Evolutionary conservation across 2,113 vertebrate genomes (phyloP), one percentile per base, ranked within the genome.

Genomic region (Epinephelus fuscoguttatus): DNA sequence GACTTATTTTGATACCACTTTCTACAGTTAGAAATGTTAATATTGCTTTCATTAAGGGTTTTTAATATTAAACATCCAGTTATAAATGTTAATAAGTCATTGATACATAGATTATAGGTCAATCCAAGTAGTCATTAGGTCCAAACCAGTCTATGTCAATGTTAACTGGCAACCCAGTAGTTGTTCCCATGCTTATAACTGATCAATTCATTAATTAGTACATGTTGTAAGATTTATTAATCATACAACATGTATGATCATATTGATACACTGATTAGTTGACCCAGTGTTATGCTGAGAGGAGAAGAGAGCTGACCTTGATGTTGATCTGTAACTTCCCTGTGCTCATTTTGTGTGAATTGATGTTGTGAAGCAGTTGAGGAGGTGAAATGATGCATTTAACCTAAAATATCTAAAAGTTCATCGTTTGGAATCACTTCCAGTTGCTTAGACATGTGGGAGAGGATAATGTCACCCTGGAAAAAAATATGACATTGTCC

Each of bases 281-380:
- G 9, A 57, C 4, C 15, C 25, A 33, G n/a, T 45, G 21, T 47
- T 66, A 4, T 18, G 50, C 2, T 75, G 18, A 61, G 18, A 30
- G 21, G 12, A 19, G 18, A 47, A 14, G 7, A 63, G 6, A 56
- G 52, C 23, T 60, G 80, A 60, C 4, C 1, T 0, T 21, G 18
- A 8, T 25, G 30, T 77, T 76, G 82, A 67, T 40, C 47, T 79
- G 33, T 71, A 12, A 25, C 42, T 10, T 55, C 45, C 64, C 27
- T 55, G 23, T 69, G 56, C 30, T 80, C 71, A 45, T 12, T 69
- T 67, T 69, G 42, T 86, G 69, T 82, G 23, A 81, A 49, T 15
- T 37, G 18, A 42, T 67, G 78, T 79, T 75, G 75, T 71, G 56
- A 82, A 75, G 33, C 45, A 52, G 21, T 59, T 57, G 6, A 64